Base-by-base conservation (phyloP, 2,888 invertebrate genomes). In the Phrixothrix hirtus region DNA sequence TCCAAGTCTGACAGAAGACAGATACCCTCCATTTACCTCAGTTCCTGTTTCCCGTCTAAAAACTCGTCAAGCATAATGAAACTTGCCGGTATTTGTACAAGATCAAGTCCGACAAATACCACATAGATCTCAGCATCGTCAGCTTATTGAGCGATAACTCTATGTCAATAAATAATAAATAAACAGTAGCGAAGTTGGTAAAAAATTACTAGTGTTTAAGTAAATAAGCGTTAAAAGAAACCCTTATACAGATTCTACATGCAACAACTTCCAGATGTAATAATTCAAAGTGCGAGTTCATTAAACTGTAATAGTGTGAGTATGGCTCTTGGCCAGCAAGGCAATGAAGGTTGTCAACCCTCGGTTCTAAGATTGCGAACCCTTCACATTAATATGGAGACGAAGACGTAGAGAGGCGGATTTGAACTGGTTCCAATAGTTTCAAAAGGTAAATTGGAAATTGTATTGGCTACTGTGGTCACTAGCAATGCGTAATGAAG, bases 1-100 rank as follows among this genome's bases (percentile, higher is more conserved):
- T 54, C 47, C 43, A 21, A 41, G 27, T 50, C 59, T 47, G 55
- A 52, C 58, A 51, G 46, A 35, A 56, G 56, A 59, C 54, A 50
- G 56, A 59, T 59, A 47, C 47, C 54, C 46, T 46, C 54, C 59
- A 59, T 59, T 59, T 59, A 56, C 59, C 56, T 59, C 53, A 31
- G 53, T 46, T 52, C 55, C 45, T 53, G 49, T 38, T 42, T 42
- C 38, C 34, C 36, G 48, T 49, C 29, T 35, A 59, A 59, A 56
- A 59, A 59, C 50, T 48, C 53, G 54, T 51, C 54, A 44, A 55
- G 54, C 47, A 51, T 59, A 59, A 59, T 59, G 59, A 59, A 59
- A 59, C 54, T 54, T 42, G 56, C 39, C 43, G 51, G 59, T 56
- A 54, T 59, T 56, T 56, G 53, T 54, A 50, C 43, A 47, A 56